Conservation (phyloP, 2,797 vertebrate species). For the Ptychobarbus kaznakovi region DNA sequence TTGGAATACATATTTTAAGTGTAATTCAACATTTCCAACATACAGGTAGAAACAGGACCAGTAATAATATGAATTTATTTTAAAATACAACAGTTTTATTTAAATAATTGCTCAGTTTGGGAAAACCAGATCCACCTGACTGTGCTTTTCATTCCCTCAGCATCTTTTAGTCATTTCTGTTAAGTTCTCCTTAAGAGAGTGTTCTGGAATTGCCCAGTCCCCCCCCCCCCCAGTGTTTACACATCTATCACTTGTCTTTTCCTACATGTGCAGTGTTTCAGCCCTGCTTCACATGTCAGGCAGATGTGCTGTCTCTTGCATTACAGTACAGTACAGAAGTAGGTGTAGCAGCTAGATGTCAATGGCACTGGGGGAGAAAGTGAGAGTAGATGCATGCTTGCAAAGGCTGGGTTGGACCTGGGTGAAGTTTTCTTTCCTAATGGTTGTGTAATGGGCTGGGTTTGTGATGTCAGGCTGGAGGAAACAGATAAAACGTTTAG, state of each 20-base stretch:
- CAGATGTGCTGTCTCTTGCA: constrained; percentile 72
- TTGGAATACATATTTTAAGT: neutral
- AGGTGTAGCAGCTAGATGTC: constrained; percentile 39
- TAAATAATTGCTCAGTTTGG: neutral
- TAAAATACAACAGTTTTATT: neutral
- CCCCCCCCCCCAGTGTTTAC: constrained; percentile 1
- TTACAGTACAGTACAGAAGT: constrained; percentile 44
- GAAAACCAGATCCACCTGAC: neutral
- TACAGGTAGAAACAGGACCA: neutral
- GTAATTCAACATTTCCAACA: neutral
- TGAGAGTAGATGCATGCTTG: constrained; percentile 2
- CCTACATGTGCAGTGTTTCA: constrained; percentile 54
- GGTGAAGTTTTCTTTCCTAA: constrained; percentile 52
- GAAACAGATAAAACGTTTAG: constrained; percentile 74
- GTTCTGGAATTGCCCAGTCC: neutral
- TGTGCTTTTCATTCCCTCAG: neutral
- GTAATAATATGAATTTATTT: neutral
- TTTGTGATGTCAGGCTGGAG: constrained; percentile 78
- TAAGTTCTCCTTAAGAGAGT: neutral
- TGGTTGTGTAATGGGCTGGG: constrained; percentile 59
- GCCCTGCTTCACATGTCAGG: constrained; percentile 69
- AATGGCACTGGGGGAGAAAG: constrained; percentile 38
- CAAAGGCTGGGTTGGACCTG: constrained; percentile 36
- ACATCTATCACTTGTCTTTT: constrained; percentile 32
- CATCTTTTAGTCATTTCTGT: neutral